Evolutionary conservation across 2,797 vertebrate genomes (phyloP).

Genomic region (Diglossa cyanea): DNA sequence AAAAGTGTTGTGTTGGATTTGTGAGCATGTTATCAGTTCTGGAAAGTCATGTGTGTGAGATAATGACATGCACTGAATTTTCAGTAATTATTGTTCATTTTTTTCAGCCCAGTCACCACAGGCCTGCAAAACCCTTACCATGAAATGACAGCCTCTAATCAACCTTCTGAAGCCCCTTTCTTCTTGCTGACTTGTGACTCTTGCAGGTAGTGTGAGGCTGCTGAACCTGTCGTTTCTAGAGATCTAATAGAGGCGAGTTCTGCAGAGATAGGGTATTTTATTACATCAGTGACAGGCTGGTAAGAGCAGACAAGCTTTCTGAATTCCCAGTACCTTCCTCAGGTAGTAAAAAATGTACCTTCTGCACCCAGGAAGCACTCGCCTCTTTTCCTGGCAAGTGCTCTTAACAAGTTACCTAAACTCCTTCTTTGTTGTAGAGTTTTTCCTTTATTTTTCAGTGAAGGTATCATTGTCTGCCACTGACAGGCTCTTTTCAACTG

Average conservation of each 20-base stretch:
- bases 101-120: background rate
- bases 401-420: background rate
- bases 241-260: background rate
- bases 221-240: background rate
- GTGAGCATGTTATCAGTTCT: background rate
- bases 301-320: background rate
- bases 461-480: background rate
- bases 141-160: background rate
- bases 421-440: background rate
- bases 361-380: background rate
- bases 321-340: background rate
- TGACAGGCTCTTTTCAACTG: slow-evolving; percentile 9
- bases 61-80: background rate
- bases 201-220: background rate
- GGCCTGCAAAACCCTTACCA: background rate
- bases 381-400: background rate
- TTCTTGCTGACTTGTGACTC: background rate
- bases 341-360: background rate
- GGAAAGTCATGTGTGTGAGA: background rate
- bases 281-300: background rate
- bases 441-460: background rate
- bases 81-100: background rate
- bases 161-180: background rate
- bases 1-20: background rate
- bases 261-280: background rate